Evolutionary conservation across 2,797 vertebrate species (phyloP), one percentile per base, ranked within the genome.

Genomic region (Diplodus puntazzo): DNA sequence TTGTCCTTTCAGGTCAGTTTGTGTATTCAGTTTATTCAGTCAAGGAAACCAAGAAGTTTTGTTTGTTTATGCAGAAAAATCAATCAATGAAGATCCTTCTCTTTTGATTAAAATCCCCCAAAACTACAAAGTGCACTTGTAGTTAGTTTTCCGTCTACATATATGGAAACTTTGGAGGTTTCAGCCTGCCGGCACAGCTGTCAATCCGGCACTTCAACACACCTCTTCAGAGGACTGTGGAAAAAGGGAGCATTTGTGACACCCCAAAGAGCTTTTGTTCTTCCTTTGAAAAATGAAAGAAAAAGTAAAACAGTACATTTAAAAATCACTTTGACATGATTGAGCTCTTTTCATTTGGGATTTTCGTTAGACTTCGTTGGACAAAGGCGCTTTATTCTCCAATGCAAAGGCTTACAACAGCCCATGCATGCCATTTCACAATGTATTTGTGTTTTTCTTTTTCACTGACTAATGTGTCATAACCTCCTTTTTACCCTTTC

Each of bases 281-380:
- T 64, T 13, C 20, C 3, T 58, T 45, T 54, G 12, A 45, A 48
- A 43, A 27, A 66, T 50, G 16, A 39, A 20, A 63, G 12, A n/a
- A 42, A 42, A 42, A 71, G 11, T 53, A 30, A 6, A 25, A 23
- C 58, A 27, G 11, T 18, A 46, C 2, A 16, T 63, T 39, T 45
- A n/a, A 59, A 30, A 68, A 54, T 46, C 21, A 20, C 16, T 62
- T 71, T 52, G 57, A 72, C 34, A 25, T 20, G 30, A 60, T 49
- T 39, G n/a, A 68, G 21, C 34, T 53, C 6, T 7, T 49, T 53
- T 62, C 8, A 62, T 62, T 48, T 16, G 18, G 25, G 34, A 43
- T 42, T 20, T 54, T 18, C 10, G 11, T 11, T 53, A 14, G 17
- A n/a, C 8, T 30, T 54, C 10, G 9, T 34, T n/a, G 2, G 54